These are phyloP conservation scores for Bombus balteatus DNA, from an alignment of 1,140 invertebrate genomes.

Conservation along the genomic window DNA sequence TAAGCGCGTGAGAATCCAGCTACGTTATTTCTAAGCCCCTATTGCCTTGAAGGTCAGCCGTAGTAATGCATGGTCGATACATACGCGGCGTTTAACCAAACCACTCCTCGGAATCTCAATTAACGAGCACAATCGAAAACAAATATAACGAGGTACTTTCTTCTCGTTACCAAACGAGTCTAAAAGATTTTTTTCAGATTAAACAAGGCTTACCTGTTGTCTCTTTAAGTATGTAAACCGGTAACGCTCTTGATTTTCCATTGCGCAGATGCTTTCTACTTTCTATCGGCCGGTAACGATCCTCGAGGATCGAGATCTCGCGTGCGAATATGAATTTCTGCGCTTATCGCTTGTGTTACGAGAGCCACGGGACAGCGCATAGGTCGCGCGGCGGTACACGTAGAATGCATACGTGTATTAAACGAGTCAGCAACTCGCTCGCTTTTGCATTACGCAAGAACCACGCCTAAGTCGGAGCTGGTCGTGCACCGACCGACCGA, in stretches of 20 bases:
- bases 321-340: slow-evolving; percentile 64
- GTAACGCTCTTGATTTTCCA: not conserved
- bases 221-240: too few relatives aligned
- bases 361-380: slow-evolving; percentile 33
- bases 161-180: not conserved
- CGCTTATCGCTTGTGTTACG: slow-evolving; percentile 39
- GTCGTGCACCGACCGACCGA: slow-evolving; percentile 59
- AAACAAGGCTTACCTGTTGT: not conserved
- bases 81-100: not conserved
- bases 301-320: slow-evolving; percentile 29
- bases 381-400: slow-evolving; percentile 31
- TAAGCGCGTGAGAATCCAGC: not conserved
- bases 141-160: not conserved
- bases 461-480: slow-evolving; percentile 78
- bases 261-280: slow-evolving; percentile 57
- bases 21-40: slow-evolving; percentile 3
- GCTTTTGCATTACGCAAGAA: slow-evolving; percentile 81
- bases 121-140: not conserved
- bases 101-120: not conserved
- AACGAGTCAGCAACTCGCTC: slow-evolving; percentile 74
- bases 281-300: slow-evolving; percentile 51
- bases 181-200: not conserved
- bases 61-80: slow-evolving; percentile 2
- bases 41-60: slow-evolving; percentile 45
- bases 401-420: slow-evolving; percentile 55